These are phyloP conservation scores for Chelon labrosus DNA, from an alignment of 2,797 vertebrate genomes.

Conservation along the genomic window DNA sequence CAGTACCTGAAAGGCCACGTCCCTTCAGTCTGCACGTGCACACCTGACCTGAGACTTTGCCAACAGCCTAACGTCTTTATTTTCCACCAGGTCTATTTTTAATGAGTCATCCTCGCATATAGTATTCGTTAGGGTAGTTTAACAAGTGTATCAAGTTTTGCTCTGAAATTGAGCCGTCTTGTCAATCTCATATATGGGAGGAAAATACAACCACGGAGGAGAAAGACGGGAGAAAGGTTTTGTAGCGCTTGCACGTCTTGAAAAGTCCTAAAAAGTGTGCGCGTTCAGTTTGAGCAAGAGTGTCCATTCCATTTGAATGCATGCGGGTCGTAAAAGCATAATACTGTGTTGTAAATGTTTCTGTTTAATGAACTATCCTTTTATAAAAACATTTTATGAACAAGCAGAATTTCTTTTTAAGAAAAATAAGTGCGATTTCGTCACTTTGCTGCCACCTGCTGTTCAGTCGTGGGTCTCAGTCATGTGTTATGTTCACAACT, in stretches of 20 bases:
- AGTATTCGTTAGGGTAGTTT: background rate
- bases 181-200: constrained; percentile 3
- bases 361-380: too few relatives aligned
- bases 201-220: background rate
- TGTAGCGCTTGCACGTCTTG: background rate
- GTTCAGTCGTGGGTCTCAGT: too few relatives aligned
- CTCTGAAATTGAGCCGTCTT: background rate
- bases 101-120: background rate
- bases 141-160: background rate
- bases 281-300: too few relatives aligned
- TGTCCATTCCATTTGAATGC: too few relatives aligned
- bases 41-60: background rate
- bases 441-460: too few relatives aligned
- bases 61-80: constrained; percentile 36
- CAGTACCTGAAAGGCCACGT: constrained; percentile 19
- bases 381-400: too few relatives aligned
- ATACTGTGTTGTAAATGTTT: too few relatives aligned
- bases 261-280: background rate
- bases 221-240: background rate
- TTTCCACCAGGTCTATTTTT: background rate
- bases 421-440: too few relatives aligned
- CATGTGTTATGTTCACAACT: too few relatives aligned
- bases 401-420: too few relatives aligned
- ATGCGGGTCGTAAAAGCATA: too few relatives aligned
- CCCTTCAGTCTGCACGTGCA: constrained; percentile 22